phyloP scores from a whole-genome alignment of 2,888 invertebrate species.

The Baccha elongata region DNA sequence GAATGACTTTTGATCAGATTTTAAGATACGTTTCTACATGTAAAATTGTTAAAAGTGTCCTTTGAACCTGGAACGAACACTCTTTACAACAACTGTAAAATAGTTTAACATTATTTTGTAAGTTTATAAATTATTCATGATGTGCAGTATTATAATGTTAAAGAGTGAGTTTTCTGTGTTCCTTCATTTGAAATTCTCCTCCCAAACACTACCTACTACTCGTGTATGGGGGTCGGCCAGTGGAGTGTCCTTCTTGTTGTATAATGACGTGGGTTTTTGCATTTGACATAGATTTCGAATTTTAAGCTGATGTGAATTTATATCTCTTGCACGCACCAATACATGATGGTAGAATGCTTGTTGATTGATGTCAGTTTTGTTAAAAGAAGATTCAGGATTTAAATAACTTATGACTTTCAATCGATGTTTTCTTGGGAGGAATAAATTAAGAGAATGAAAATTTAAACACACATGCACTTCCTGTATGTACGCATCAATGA shows the following conservation, averaged over 20 bases:
- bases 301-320: constrained; percentile 48
- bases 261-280: constrained; percentile 64
- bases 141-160: constrained; percentile 42
- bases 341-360: constrained; percentile 20
- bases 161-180: neutral
- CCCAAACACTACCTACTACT: no score
- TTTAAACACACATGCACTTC: constrained; percentile 18
- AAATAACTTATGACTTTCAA: constrained; percentile 64
- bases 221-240: neutral
- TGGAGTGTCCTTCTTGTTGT: constrained; percentile 50
- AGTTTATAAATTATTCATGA: constrained; percentile 66
- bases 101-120: constrained; percentile 43
- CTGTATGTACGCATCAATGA: constrained; percentile 5
- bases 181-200: constrained; percentile 3
- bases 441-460: constrained; percentile 13
- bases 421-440: constrained; percentile 19
- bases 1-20: constrained; percentile 64
- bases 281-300: constrained; percentile 64
- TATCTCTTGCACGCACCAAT: constrained; percentile 22
- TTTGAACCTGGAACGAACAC: constrained; percentile 16
- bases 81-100: constrained; percentile 45
- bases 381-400: constrained; percentile 52
- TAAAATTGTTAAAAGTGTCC: constrained; percentile 28
- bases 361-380: constrained; percentile 53
- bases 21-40: constrained; percentile 40